Conservation (phyloP, 2,888 invertebrate species). For the Orgyia antiqua region DNA sequence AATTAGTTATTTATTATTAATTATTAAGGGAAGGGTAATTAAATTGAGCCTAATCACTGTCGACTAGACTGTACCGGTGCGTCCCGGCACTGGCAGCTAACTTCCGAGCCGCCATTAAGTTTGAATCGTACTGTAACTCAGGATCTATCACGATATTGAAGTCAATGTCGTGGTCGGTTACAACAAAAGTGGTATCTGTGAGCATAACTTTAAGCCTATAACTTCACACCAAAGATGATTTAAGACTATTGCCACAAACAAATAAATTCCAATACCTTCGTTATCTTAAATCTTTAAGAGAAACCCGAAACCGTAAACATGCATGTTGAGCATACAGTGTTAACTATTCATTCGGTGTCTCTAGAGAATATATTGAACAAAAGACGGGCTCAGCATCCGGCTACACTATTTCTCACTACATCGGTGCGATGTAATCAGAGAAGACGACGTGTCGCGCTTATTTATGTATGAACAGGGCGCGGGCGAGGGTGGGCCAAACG, state of each 20-base stretch:
- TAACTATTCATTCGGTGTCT: conserved; percentile 72
- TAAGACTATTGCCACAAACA: conserved; percentile 70
- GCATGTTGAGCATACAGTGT: conserved; percentile 64
- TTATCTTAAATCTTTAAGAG: conserved; percentile 73
- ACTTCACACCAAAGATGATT: conserved; percentile 55
- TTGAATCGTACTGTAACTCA: no score
- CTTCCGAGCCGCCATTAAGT: no score
- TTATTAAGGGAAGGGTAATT: no score
- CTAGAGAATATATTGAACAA: conserved; percentile 73
- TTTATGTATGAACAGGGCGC: conserved; percentile 77
- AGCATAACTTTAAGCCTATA: no score
- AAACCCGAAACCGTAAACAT: conserved; percentile 76
- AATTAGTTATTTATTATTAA: no score
- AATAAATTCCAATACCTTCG: conserved; percentile 62
- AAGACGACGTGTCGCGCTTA: conserved; percentile 78
- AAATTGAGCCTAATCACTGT: no score
- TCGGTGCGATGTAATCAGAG: conserved; percentile 78
- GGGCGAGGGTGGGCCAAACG: conserved; percentile 73
- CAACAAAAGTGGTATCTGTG: no score
- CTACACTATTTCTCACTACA: conserved; percentile 77
- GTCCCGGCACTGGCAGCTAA: no score
- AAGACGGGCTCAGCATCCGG: conserved; percentile 71
- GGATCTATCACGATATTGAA: no score
- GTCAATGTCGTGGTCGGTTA: no score
- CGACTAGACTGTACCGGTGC: no score